These are phyloP conservation scores for Molorchus minor DNA, from an alignment of 2,888 invertebrate genomes.

Conservation along the genomic window DNA sequence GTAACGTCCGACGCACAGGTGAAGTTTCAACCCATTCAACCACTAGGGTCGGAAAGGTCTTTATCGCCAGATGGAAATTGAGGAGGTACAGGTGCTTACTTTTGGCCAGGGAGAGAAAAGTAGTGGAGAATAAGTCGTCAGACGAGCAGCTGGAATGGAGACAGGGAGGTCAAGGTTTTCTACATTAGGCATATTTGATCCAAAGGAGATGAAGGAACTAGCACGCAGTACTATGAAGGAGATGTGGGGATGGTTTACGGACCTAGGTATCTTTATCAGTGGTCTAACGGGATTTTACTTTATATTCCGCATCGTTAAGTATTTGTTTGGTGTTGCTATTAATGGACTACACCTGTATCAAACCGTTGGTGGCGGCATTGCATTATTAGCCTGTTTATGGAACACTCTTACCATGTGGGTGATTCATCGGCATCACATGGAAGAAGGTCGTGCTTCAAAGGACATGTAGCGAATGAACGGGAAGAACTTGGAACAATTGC, in stretches of 20 bases:
- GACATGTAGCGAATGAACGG: too few species aligned
- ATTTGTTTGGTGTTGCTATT: conserved; percentile 15
- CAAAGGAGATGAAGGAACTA: background rate
- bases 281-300: conserved; percentile 32
- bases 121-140: background rate
- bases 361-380: conserved; percentile 25
- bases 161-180: background rate
- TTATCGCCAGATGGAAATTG: background rate
- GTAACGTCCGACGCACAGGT: too few species aligned
- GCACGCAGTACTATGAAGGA: conserved; percentile 28
- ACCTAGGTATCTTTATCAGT: conserved; percentile 26
- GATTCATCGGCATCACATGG: too few species aligned
- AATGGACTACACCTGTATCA: conserved; percentile 31
- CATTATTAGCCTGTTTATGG: conserved; percentile 26
- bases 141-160: background rate
- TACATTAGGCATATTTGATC: background rate
- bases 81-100: background rate
- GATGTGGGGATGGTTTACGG: conserved; percentile 32
- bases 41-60: background rate
- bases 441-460: too few species aligned
- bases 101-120: background rate
- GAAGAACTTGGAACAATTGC: too few species aligned
- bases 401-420: conserved; percentile 25
- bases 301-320: conserved; percentile 26
- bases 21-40: background rate